Evolutionary conservation across 2,113 vertebrate species (phyloP).

Genomic region (Nothobranchius furzeri): DNA sequence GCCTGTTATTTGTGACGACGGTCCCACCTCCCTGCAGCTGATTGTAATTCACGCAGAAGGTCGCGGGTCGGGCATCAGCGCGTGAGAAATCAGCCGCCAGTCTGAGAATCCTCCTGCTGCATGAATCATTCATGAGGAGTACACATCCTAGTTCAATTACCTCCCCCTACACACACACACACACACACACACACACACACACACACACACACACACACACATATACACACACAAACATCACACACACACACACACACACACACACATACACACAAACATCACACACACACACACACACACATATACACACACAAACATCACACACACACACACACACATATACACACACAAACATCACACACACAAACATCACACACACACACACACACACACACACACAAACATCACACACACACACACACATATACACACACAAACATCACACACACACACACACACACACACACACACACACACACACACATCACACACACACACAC

Average conservation of each 20-base stretch:
- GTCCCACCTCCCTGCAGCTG: background rate
- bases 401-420: background rate
- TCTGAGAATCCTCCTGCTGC: slow-evolving; percentile 47
- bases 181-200: background rate
- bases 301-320: background rate
- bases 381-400: background rate
- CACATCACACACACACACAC: background rate
- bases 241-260: too few relatives aligned
- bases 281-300: background rate
- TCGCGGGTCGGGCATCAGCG: slow-evolving; percentile 13
- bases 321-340: background rate
- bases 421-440: too few relatives aligned
- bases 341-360: too few relatives aligned
- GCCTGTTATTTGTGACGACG: background rate
- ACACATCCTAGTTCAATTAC: slow-evolving; percentile 61
- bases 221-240: too few relatives aligned
- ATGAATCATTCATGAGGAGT: slow-evolving; percentile 68
- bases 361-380: background rate
- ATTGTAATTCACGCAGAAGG: slow-evolving; percentile 31
- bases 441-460: slow-evolving; percentile 3
- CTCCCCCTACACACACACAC: slow-evolving; percentile 26
- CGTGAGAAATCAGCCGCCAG: slow-evolving; percentile 31
- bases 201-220: background rate
- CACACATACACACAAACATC: too few relatives aligned
- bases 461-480: background rate